phyloP scores from a whole-genome alignment of 2,113 vertebrate genomes.

The Nerophis lumbriciformis region DNA sequence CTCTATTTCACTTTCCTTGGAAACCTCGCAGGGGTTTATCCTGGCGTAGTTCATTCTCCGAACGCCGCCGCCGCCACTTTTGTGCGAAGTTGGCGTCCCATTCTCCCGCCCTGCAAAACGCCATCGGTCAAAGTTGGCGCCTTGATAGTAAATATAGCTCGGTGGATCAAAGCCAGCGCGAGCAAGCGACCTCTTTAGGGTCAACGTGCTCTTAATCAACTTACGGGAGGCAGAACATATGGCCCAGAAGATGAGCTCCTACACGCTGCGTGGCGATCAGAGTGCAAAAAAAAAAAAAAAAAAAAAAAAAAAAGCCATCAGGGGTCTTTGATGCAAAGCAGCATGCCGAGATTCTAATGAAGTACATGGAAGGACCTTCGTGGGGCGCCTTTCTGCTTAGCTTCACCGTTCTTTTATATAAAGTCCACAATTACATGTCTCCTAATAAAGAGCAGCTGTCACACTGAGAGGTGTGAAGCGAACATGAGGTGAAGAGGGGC shows the following conservation, averaged over 20 bases:
- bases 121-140: slow-evolving; percentile 16
- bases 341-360: too few species aligned
- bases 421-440: too few species aligned
- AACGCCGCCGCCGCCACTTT: slow-evolving; percentile 24
- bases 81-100: slow-evolving; percentile 21
- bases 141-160: slow-evolving; percentile 4
- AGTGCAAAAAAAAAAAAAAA: too few species aligned
- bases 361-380: too few species aligned
- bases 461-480: too few species aligned
- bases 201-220: slow-evolving; percentile 37
- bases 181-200: slow-evolving; percentile 24
- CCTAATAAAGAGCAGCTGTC: too few species aligned
- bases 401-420: too few species aligned
- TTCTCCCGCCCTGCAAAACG: not conserved
- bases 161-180: slow-evolving; percentile 14
- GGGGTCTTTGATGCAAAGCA: too few species aligned
- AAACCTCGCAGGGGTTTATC: slow-evolving; percentile 43
- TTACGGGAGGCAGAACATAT: slow-evolving; percentile 28
- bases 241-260: slow-evolving; percentile 47
- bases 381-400: too few species aligned
- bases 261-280: slow-evolving; percentile 14
- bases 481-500: too few species aligned
- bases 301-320: too few species aligned
- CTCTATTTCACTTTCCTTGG: slow-evolving; percentile 26
- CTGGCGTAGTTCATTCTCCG: slow-evolving; percentile 35